Evolutionary conservation across 2,113 vertebrate genomes (phyloP).

Genomic region (Melospiza melodia): DNA sequence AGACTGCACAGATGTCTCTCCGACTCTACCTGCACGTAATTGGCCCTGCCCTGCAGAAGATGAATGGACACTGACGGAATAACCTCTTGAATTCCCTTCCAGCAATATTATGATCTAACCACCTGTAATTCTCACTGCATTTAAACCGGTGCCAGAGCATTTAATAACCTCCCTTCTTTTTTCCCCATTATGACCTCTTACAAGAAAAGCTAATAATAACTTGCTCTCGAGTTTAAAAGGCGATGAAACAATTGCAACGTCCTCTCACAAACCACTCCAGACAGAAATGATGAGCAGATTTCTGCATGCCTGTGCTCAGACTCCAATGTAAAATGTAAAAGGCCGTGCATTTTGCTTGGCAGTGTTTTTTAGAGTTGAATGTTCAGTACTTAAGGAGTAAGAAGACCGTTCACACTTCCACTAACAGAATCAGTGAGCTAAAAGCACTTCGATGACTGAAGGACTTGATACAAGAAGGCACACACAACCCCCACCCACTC

Average conservation of each 20-base stretch:
- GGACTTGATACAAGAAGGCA: not conserved
- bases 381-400: not conserved
- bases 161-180: not conserved
- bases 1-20: not conserved
- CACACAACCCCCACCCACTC: accelerated
- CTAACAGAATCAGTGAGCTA: not conserved
- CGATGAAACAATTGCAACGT: not conserved
- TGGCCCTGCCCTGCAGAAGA: not conserved
- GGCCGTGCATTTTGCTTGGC: not conserved
- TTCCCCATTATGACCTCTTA: not conserved
- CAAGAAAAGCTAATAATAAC: slow-evolving; percentile 50
- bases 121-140: not conserved
- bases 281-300: not conserved
- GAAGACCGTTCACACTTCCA: not conserved
- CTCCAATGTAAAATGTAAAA: not conserved
- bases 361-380: not conserved
- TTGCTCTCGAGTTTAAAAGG: not conserved
- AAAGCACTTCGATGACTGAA: not conserved
- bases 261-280: not conserved
- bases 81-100: slow-evolving; percentile 1
- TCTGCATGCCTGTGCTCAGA: not conserved
- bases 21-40: not conserved
- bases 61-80: not conserved
- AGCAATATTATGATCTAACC: not conserved
- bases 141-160: not conserved